Conservation (phyloP, 2,888 invertebrate species). For the Psylliodes chrysocephalus region DNA sequence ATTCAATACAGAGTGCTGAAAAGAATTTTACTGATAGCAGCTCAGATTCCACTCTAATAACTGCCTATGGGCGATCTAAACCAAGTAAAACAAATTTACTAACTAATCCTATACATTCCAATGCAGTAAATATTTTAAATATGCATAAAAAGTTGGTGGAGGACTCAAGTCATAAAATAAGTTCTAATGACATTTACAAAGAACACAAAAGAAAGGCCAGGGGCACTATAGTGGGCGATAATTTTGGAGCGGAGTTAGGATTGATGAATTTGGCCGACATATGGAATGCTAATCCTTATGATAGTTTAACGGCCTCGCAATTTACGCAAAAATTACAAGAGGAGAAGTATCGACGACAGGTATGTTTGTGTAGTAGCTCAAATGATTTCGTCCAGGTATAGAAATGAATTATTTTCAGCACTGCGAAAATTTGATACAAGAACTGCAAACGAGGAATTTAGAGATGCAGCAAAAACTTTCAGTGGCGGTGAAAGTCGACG, state of each 20-base stretch:
- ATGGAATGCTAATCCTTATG: slow-evolving; percentile 64
- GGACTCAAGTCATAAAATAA: slow-evolving; percentile 29
- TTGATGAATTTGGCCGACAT: slow-evolving; percentile 70
- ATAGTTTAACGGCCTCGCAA: slow-evolving; percentile 48
- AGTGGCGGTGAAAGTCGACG: slow-evolving; percentile 81
- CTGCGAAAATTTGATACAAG: slow-evolving; percentile 80
- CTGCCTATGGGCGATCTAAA: slow-evolving; percentile 46
- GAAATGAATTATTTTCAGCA: slow-evolving; percentile 66
- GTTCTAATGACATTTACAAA: slow-evolving; percentile 30
- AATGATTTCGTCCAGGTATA: no score
- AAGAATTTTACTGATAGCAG: slow-evolving; percentile 47
- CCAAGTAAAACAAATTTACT: slow-evolving; percentile 33
- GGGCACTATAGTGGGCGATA: slow-evolving; percentile 33
- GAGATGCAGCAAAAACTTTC: slow-evolving; percentile 84
- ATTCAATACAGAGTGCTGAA: slow-evolving; percentile 22
- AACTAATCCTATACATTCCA: slow-evolving; percentile 47
- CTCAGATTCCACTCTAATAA: slow-evolving; percentile 54
- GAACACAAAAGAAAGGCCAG: slow-evolving; percentile 38
- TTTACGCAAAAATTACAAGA: slow-evolving; percentile 72
- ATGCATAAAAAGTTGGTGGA: slow-evolving; percentile 51
- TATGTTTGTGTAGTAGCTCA: no score
- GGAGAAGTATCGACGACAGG: slow-evolving; percentile 80
- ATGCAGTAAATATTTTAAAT: slow-evolving; percentile 52
- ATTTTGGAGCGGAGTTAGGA: slow-evolving; percentile 40
- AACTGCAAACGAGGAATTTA: slow-evolving; percentile 76